Evolutionary conservation across 2,113 vertebrate genomes (phyloP), one percentile per base, ranked within the genome.

Genomic region (Oxyruncus cristatus): DNA sequence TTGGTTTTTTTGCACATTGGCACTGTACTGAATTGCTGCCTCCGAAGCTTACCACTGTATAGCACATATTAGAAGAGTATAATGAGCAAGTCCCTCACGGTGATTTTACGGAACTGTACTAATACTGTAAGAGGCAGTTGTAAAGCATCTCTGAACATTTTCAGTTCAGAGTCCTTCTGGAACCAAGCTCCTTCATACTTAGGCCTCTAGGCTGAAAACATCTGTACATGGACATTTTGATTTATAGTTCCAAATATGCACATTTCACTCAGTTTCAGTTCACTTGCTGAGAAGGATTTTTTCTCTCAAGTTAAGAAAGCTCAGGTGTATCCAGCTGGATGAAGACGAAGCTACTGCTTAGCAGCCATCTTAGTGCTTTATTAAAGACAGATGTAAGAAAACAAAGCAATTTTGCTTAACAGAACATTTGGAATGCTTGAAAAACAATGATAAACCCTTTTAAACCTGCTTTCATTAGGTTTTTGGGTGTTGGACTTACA

Each of bases 241-340:
- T 93, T 92, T 92, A 76, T 52, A 58, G 78, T 15, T 76, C 77
- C 74, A 89, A 59, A 86, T 35, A 77, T 1, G 5, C 39, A 78
- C 71, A 76, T 73, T 95, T 94, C 2, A 0, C 28, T 75, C 68
- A 35, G 62, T 55, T 95, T 85, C 0, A 0, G 47, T 42, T 91
- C 84, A 74, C 33, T 74, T 91, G 32, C 55, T 65, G 59, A 86
- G 55, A 58, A 55, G 39, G 41, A 70, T 52, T 83, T 91, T 90
- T 95, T 62, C 28, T 62, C 28, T 74, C 46, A 73, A n/a, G 50
- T 82, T 83, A 77, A 52, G 85, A 92, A 92, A 93, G 55, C 59
- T 94, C 85, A 94, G 75, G 75, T 96, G 75, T 70, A 92, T 88
- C 89, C 86, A 95, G 86, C 56, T 87, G 89, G 73, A 92, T 87